Percentiles rank a stretch among this genome's conserved stretches.
phyloP scores from a whole-genome alignment of 1,140 invertebrate genomes.

The Oscheius sp. region DNA sequence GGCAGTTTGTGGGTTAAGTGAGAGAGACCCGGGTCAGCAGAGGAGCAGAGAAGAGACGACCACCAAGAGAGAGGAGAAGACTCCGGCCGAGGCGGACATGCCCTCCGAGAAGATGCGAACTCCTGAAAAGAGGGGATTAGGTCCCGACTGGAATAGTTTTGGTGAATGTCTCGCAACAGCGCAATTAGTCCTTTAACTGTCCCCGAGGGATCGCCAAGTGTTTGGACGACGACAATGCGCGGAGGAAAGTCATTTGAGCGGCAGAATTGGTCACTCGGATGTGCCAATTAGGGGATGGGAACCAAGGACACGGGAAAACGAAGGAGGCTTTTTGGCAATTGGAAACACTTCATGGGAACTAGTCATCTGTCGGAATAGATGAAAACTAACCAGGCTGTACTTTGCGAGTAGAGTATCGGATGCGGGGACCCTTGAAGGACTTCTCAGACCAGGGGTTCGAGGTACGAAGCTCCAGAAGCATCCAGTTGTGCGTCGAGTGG shows the following conservation, averaged over 20 bases:
- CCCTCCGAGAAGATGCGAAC: constrained; percentile 9
- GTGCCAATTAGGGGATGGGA: not conserved
- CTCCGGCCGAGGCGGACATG: not conserved
- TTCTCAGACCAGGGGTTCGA: not conserved
- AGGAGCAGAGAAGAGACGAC: not conserved
- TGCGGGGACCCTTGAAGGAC: constrained; percentile 11
- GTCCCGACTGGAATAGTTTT: not conserved
- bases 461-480: not conserved
- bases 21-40: not conserved
- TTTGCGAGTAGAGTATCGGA: constrained; percentile 2
- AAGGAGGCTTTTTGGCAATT: no score
- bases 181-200: not conserved
- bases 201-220: not conserved
- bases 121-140: not conserved
- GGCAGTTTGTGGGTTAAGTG: not conserved
- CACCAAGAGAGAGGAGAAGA: not conserved
- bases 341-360: not conserved
- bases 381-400: constrained; percentile 4
- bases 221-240: not conserved
- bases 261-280: not conserved
- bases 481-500: constrained; percentile 5
- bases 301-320: constrained; percentile 4
- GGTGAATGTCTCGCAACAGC: not conserved
- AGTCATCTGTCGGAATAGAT: not conserved
- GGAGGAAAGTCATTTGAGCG: not conserved